Evolutionary conservation across 1,140 invertebrate genomes (phyloP), one percentile per base, ranked within the genome.

Genomic region (Drosophila serrata): DNA sequence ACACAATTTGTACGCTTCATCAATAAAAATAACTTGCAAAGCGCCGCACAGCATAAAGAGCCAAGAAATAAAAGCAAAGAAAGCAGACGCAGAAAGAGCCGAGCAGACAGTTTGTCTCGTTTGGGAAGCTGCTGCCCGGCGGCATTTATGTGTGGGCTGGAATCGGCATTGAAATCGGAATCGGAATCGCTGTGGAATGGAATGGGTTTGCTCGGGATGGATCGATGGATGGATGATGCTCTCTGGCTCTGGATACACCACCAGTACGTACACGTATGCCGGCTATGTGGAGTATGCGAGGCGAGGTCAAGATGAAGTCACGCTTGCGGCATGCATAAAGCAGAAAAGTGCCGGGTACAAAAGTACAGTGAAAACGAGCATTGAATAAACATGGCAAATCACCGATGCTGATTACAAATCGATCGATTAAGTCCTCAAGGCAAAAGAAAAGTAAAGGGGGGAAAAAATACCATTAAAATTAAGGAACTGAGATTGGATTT

Each of bases 221-320:
- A 24, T 65, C 49, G 53, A 61, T 39, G 29, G 48, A 24, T 65
- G 56, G 53, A 61, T 39, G 24, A 27, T 55, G 48, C 29, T 51
- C 48, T 33, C 29, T 61, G 29, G 49, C 19, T 53, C n/a, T 46
- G 67, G 60, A 59, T 43, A 43, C n/a, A n/a, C n/a, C n/a, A n/a
- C 24, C 61, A 37, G 65, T 67, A 53, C 65, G 61, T 45, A 67
- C 53, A 67, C 62, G 49, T 67, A 70, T 72, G 79, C 70, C 27
- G 59, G 19, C 49, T 43, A 67, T 74, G 35, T 35, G 46, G 56
- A 45, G 75, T 59, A 77, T 76, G 69, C 80, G 19, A 24, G 45
- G 43, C 84, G 84, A 87, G 84, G 84, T 87, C 84, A 87, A 88
- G 76, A 88, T 87, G 81, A 84, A 87, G 84, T 87, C 84, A 87